phyloP scores from a whole-genome alignment of 1,140 invertebrate species.

The Eumeta japonica region DNA sequence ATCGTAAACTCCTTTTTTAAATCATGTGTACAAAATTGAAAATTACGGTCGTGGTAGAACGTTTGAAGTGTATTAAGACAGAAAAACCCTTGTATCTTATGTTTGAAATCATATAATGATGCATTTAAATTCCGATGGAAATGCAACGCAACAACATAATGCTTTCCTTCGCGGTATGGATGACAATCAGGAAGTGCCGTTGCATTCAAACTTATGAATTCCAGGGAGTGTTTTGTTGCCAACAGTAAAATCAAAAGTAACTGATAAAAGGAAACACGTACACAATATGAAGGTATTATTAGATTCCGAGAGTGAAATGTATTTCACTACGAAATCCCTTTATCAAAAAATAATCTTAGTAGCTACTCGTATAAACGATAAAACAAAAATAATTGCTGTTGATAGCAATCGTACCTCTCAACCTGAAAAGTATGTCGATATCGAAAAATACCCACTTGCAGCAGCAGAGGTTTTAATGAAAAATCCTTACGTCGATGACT shows the following conservation, averaged over 20 bases:
- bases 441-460: no score
- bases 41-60: conserved; percentile 1
- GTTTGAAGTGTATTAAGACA: conserved; percentile 2
- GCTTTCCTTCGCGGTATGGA: conserved; percentile 10
- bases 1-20: no score
- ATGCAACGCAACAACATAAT: conserved; percentile 13
- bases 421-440: conserved; percentile 9
- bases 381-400: conserved; percentile 12
- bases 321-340: conserved; percentile 10
- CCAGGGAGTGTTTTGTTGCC: no score
- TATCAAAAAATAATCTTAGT: conserved; percentile 4
- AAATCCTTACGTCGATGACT: conserved; percentile 8
- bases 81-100: conserved; percentile 11
- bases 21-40: conserved; percentile 11
- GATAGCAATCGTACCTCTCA: conserved; percentile 11
- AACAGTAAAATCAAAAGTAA: conserved; percentile 9
- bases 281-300: conserved; percentile 10
- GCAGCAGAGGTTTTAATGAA: conserved; percentile 4
- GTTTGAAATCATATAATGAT: no score
- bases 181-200: background rate
- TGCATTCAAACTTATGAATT: background rate
- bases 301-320: conserved; percentile 13
- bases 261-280: conserved; percentile 7
- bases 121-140: conserved; percentile 13
- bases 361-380: conserved; percentile 3